Conservation (phyloP, 1,140 invertebrate genomes). For the Cheumatopsyche charites region DNA sequence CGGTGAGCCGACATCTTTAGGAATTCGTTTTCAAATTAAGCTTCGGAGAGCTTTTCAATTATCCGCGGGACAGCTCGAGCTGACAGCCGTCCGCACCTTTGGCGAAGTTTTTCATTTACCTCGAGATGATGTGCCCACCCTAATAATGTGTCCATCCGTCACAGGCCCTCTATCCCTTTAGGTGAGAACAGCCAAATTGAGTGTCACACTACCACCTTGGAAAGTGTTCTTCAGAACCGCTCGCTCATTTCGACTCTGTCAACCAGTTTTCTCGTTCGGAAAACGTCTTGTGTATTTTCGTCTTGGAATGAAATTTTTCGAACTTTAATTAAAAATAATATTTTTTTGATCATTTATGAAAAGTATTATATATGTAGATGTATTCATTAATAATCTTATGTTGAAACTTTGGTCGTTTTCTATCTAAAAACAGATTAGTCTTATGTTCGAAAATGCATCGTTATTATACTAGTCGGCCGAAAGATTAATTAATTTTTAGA, state of each 20-base stretch:
- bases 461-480: background rate
- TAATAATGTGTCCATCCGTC: slow-evolving; percentile 39
- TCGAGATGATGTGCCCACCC: slow-evolving; percentile 21
- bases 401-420: background rate
- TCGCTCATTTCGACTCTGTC: slow-evolving; percentile 34
- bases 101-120: slow-evolving; percentile 25
- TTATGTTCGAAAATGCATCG: background rate
- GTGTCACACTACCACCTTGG: slow-evolving; percentile 27
- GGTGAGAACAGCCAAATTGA: slow-evolving; percentile 28
- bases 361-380: background rate
- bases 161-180: slow-evolving; percentile 16
- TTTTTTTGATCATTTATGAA: too few species aligned
- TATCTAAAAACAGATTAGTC: background rate
- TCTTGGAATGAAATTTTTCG: background rate
- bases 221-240: slow-evolving; percentile 21
- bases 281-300: background rate
- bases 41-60: slow-evolving; percentile 32
- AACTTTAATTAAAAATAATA: background rate
- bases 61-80: slow-evolving; percentile 28
- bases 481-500: slow-evolving; percentile 17
- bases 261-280: background rate
- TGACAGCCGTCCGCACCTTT: slow-evolving; percentile 29
- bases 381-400: background rate
- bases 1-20: background rate
- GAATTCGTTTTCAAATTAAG: slow-evolving; percentile 36